Conservation (phyloP, 2,113 vertebrate species). For the Spea bombifrons region DNA sequence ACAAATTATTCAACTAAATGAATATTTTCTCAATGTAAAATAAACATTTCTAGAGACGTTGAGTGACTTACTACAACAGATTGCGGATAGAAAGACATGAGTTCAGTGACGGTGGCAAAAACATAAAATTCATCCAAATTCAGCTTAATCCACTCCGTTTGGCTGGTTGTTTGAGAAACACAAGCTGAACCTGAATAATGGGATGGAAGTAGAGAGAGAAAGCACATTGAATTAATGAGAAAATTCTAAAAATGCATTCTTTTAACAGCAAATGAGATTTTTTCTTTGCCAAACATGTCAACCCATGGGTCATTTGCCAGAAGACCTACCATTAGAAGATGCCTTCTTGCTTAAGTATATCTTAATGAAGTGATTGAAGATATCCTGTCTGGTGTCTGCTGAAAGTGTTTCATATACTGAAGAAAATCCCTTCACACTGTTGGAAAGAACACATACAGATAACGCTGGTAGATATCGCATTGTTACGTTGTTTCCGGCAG, state of each 20-base stretch:
- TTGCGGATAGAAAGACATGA: too few relatives aligned
- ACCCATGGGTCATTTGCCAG: too few relatives aligned
- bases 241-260: too few relatives aligned
- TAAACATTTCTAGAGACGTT: not conserved
- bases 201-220: too few relatives aligned
- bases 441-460: not conserved
- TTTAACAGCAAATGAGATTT: not conserved
- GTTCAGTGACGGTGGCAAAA: constrained; percentile 6
- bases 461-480: too few relatives aligned
- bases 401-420: not conserved
- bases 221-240: not conserved
- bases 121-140: constrained; percentile 16
- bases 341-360: not conserved
- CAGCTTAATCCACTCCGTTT: too few relatives aligned
- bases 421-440: not conserved
- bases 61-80: too few relatives aligned
- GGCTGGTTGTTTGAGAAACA: too few relatives aligned
- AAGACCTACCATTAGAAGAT: not conserved
- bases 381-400: not conserved
- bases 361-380: not conserved
- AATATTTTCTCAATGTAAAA: not conserved
- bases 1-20: not conserved
- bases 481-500: too few relatives aligned
- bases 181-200: too few relatives aligned
- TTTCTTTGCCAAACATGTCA: too few relatives aligned